Conservation (phyloP, 2,113 vertebrate species). For the Pelecanus crispus region DNA sequence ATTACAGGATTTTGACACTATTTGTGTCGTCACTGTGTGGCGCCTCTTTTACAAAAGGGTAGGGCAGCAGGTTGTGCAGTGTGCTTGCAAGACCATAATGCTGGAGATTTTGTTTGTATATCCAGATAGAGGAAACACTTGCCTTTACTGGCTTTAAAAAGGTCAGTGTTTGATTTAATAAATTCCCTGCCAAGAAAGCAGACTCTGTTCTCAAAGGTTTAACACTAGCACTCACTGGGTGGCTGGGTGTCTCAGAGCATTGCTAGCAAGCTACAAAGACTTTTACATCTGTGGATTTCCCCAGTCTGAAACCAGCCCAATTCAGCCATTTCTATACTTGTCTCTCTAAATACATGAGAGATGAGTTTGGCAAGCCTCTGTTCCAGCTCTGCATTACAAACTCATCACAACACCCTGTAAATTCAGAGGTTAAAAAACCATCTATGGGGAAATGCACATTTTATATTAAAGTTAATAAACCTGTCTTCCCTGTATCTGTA, state of each 20-base stretch:
- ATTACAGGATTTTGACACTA: background rate
- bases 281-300: background rate
- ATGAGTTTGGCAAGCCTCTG: background rate
- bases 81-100: background rate
- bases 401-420: background rate
- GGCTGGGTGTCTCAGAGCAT: background rate
- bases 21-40: background rate
- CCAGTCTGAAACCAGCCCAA: background rate
- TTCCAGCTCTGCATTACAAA: background rate
- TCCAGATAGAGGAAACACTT: background rate
- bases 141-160: conserved; percentile 17
- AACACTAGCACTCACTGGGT: background rate
- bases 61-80: background rate
- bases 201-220: conserved; percentile 21
- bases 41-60: background rate
- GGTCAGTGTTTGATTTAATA: conserved; percentile 39
- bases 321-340: background rate
- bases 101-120: background rate
- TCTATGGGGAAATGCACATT: background rate
- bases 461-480: background rate
- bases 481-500: background rate
- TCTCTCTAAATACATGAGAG: background rate
- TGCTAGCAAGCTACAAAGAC: background rate
- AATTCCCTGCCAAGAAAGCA: conserved; percentile 40
- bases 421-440: background rate